Evolutionary conservation across 2,113 vertebrate species (phyloP).

Genomic region (Chitala chitala): DNA sequence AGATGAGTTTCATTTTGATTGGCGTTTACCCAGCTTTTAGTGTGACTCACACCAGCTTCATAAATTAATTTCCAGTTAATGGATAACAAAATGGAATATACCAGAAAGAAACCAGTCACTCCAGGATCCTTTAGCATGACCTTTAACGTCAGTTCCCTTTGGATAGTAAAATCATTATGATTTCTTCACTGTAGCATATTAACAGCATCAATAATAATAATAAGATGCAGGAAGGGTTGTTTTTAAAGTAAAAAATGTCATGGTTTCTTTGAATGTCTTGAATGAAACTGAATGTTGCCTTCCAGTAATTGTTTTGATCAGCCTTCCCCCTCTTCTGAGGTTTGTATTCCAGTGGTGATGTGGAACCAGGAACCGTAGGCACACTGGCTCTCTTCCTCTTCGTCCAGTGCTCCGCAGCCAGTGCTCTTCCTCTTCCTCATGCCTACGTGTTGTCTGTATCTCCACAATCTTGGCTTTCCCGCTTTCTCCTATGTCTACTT

Average conservation of each 20-base stretch:
- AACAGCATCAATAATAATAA: not conserved
- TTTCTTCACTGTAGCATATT: too few relatives aligned
- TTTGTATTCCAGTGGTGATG: constrained; percentile 13
- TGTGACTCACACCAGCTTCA: too few relatives aligned
- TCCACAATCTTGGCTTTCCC: not conserved
- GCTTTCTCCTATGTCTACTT: too few relatives aligned
- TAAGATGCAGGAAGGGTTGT: not conserved
- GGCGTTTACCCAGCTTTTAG: too few relatives aligned
- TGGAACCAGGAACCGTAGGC: not conserved
- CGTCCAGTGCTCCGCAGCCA: not conserved
- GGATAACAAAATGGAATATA: too few relatives aligned
- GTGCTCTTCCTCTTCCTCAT: not conserved
- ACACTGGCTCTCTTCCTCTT: not conserved
- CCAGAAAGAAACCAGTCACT: too few relatives aligned
- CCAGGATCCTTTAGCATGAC: too few relatives aligned
- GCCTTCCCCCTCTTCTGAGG: not conserved
- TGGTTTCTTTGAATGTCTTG: not conserved
- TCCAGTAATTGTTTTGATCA: constrained; percentile 18
- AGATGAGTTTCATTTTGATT: too few relatives aligned
- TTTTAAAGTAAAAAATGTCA: not conserved
- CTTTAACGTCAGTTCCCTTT: too few relatives aligned
- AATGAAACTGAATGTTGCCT: constrained; percentile 15
- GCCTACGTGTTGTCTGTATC: not conserved
- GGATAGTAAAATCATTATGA: too few relatives aligned
- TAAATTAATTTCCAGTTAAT: too few relatives aligned